A percentile compares a stretch with the other conserved stretches of the same genome.
These are phyloP conservation scores for Hepsetus odoe DNA, from an alignment of 2,113 vertebrate species.

Conservation along the genomic window DNA sequence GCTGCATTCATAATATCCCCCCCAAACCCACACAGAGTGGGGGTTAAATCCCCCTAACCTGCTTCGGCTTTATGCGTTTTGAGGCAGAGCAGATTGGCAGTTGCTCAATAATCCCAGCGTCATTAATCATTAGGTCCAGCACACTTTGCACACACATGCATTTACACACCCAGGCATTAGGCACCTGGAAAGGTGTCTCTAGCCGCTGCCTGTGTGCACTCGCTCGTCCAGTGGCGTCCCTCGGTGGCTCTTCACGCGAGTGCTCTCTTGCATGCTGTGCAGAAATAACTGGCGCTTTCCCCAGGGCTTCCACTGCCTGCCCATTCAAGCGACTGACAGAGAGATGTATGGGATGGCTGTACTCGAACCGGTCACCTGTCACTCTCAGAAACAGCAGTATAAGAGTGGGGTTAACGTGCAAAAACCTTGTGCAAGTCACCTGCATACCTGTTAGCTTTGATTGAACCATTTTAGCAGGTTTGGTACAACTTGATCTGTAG, in stretches of 20 bases:
- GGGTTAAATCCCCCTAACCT: constrained; percentile 72
- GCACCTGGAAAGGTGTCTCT: constrained; percentile 24
- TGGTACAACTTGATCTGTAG: too few relatives aligned
- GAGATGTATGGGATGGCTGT: constrained; percentile 24
- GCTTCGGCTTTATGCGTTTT: constrained; percentile 55
- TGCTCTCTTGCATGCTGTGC: background rate
- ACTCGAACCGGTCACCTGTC: constrained; percentile 11
- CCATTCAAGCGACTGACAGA: constrained; percentile 6
- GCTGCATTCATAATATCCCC: constrained; percentile 54
- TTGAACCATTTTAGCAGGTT: background rate
- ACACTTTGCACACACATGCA: background rate
- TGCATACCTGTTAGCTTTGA: background rate
- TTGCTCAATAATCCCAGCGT: constrained; percentile 57
- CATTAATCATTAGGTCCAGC: constrained; percentile 68
- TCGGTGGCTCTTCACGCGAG: constrained; percentile 7
- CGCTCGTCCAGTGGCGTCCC: constrained; percentile 16
- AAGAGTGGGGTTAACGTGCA: background rate
- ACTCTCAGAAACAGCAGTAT: background rate
- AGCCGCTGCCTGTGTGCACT: background rate
- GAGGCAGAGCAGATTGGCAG: constrained; percentile 59
- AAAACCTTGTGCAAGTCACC: background rate
- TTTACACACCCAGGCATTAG: background rate
- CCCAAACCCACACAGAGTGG: constrained; percentile 47
- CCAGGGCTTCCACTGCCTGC: constrained; percentile 1
- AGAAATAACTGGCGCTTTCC: constrained; percentile 18